Percentiles rank a stretch among this genome's conserved stretches.
phyloP scores from a whole-genome alignment of 2,113 vertebrate species.

The Apteryx owenii region DNA sequence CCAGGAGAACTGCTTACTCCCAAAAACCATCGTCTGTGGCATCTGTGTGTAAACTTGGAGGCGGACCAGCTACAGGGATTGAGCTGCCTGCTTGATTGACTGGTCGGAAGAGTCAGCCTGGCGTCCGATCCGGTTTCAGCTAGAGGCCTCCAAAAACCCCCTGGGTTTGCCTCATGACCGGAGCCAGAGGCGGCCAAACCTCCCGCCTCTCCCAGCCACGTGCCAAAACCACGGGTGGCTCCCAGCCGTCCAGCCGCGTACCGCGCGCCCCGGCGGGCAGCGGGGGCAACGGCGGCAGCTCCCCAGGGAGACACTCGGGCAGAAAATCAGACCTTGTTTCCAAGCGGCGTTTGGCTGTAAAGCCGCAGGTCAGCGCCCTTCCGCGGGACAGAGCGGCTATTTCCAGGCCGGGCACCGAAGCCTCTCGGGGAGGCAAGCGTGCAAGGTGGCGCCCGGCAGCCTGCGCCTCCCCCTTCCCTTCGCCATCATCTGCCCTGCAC shows the following conservation, averaged over 20 bases:
- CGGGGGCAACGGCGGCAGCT: no score
- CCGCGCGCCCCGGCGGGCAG: no score
- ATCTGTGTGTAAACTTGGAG: not conserved
- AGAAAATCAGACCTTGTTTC: no score
- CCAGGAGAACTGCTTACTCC: not conserved
- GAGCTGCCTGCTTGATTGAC: not conserved
- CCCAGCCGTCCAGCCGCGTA: not conserved
- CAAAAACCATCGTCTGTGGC: not conserved
- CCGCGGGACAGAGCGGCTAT: not conserved
- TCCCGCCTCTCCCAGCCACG: no score
- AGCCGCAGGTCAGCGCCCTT: not conserved
- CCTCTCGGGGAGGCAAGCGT: no score
- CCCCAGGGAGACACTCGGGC: no score
- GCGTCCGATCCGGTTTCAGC: not conserved
- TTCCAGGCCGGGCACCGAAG: not conserved
- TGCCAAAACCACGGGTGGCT: accelerated
- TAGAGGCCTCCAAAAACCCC: not conserved
- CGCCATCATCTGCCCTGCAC: accelerated
- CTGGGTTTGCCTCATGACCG: not conserved
- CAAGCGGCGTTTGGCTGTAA: not conserved
- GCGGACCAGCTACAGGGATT: not conserved
- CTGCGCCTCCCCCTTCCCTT: not conserved
- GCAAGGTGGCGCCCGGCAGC: no score
- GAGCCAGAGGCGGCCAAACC: not conserved
- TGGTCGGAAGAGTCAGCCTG: not conserved